A percentile compares a stretch with the other conserved stretches of the same genome.
Conservation (phyloP, 2,888 invertebrate species). For the Tachystola acroxantha region DNA sequence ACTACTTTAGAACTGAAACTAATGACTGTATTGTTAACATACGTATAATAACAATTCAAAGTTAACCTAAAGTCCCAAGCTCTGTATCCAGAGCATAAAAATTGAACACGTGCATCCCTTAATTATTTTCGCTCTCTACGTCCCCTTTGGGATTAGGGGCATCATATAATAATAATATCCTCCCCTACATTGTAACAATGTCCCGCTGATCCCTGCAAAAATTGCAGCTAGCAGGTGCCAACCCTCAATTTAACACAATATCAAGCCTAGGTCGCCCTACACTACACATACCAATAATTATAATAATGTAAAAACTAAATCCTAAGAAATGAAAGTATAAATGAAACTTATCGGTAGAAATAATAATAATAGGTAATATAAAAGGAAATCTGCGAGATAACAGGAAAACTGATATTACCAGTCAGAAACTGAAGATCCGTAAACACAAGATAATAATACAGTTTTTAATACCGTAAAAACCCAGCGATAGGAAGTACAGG, state of each 20-base stretch:
- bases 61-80: too few species aligned
- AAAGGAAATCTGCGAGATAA: too few species aligned
- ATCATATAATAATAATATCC: conserved; percentile 28
- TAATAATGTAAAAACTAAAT: neutral
- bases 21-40: too few species aligned
- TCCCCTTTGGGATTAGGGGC: conserved; percentile 26
- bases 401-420: neutral
- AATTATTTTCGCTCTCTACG: conserved; percentile 18
- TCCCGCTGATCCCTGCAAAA: conserved; percentile 26
- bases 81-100: conserved; percentile 2
- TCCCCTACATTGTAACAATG: conserved; percentile 25
- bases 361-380: too few species aligned
- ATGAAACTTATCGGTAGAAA: too few species aligned
- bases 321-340: neutral
- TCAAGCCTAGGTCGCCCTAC: neutral
- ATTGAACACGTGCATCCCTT: conserved; percentile 20
- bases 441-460: neutral
- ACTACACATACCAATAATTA: neutral
- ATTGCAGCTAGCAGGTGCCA: conserved; percentile 29
- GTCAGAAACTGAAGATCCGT: neutral
- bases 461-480: conserved; percentile 4
- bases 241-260: conserved; percentile 21
- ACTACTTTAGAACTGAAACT: too few species aligned
- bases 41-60: too few species aligned
- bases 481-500: conserved; percentile 5